Evolutionary conservation across 2,113 vertebrate genomes (phyloP).

Genomic region (Jaculus jaculus): DNA sequence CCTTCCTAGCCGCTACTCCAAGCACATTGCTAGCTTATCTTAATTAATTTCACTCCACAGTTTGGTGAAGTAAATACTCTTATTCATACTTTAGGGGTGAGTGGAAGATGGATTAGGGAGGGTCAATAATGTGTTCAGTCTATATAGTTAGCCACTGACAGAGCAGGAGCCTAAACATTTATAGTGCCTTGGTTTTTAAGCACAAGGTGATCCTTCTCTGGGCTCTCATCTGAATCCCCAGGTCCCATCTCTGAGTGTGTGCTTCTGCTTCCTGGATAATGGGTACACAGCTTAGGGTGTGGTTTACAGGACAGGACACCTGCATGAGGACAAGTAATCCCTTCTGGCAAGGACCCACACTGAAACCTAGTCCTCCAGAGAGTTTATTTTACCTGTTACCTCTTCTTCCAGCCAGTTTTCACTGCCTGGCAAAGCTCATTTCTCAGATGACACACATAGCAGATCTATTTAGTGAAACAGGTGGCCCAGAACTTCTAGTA

Average conservation of each 20-base stretch:
- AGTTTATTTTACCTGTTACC: neutral
- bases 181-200: neutral
- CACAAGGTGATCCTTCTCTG: neutral
- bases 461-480: rapidly evolving
- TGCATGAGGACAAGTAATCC: neutral
- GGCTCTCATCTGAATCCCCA: neutral
- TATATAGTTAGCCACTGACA: neutral
- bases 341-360: neutral
- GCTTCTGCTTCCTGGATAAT: neutral
- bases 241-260: neutral
- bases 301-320: neutral
- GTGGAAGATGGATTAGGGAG: neutral
- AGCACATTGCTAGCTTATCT: no score
- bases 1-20: rapidly evolving
- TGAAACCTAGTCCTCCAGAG: constrained; percentile 8
- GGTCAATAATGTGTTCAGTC: neutral
- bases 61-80: neutral
- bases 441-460: neutral
- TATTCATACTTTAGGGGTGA: neutral
- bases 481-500: neutral
- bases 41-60: neutral
- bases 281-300: no score
- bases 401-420: neutral
- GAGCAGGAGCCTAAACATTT: neutral
- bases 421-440: neutral